Evolutionary conservation across 2,113 vertebrate genomes (phyloP), one percentile per base, ranked within the genome.

Genomic region (Struthidea cinerea): DNA sequence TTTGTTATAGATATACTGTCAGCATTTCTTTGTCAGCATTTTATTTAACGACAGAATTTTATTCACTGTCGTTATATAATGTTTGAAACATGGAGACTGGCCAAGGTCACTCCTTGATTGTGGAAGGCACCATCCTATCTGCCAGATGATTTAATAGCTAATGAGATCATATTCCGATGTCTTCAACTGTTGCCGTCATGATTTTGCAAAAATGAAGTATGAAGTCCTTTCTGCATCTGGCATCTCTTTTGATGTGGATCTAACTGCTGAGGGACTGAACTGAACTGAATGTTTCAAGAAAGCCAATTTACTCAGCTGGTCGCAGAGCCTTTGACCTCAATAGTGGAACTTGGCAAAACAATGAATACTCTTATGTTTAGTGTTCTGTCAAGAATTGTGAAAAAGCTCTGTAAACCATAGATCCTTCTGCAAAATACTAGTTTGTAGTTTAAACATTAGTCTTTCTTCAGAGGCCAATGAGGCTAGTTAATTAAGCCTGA

Each of bases 401-500:
- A 98, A 98, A 98, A 97, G 93, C 96, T 98, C 96, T 96, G 93
- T 97, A 97, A 98, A 96, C 97, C 94, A 97, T 96, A 97, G 98
- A 97, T 97, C 97, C 97, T 98, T 97, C 97, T 98, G 97, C 96
- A 98, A 97, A 98, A 98, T 97, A 97, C 97, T 97, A 97, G 97
- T 98, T 98, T 98, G 98, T 98, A 99, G 98, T 98, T 99, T 98
- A 98, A 99, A 99, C 98, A 99, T 98, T 98, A 98, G 98, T 98
- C 98, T 98, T 98, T 98, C 98, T 98, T 98, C 90, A 97, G 98
- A 98, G 98, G 98, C 98, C 98, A 98, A 98, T 98, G 98, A 98
- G 98, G 98, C 98, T 96, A 98, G 98, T 98, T 99, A 99, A 99
- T 99, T 98, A 98, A 98, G 98, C 99, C 98, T 98, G 97, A 97